Percentiles rank a stretch among this genome's conserved stretches.
Conservation (phyloP, 2,797 vertebrate species). For the Myoxocephalus aenaeus region DNA sequence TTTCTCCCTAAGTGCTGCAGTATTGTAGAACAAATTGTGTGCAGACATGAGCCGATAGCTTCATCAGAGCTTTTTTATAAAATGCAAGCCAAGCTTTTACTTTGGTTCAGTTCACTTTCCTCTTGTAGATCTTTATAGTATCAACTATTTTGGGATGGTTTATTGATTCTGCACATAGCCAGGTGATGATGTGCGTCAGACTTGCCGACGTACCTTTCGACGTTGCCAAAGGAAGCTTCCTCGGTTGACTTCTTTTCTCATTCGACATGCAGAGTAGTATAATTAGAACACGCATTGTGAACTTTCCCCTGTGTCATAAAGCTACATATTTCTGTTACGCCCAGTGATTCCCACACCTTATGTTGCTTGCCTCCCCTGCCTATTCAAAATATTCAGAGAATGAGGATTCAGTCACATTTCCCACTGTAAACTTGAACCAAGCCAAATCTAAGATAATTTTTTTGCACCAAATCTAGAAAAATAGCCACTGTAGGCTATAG, state of each 20-base stretch:
- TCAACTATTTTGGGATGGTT: background rate
- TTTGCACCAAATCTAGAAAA: background rate
- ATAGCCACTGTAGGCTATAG: background rate
- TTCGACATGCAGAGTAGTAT: conserved; percentile 45
- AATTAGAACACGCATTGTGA: conserved; percentile 60
- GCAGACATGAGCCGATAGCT: conserved; percentile 4
- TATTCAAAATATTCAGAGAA: conserved; percentile 28
- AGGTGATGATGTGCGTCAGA: conserved; percentile 44
- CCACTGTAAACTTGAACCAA: conserved; percentile 15
- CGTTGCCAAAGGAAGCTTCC: conserved; percentile 27
- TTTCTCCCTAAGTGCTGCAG: conserved; percentile 26
- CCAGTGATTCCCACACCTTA: conserved; percentile 34
- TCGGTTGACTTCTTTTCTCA: conserved; percentile 36
- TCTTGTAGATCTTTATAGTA: background rate
- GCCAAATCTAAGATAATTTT: conserved; percentile 23
- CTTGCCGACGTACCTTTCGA: conserved; percentile 18
- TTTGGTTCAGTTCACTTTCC: background rate
- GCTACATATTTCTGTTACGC: conserved; percentile 34
- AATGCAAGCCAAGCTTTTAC: conserved; percentile 3
- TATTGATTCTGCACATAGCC: conserved; percentile 35
- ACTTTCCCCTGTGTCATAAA: conserved; percentile 43
- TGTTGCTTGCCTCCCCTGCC: conserved; percentile 30
- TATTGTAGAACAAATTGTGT: conserved; percentile 11
- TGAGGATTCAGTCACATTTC: conserved; percentile 30
- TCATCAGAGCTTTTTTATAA: background rate